Evolutionary conservation across 2,888 invertebrate genomes (phyloP).

Genomic region (Ischnura elegans): DNA sequence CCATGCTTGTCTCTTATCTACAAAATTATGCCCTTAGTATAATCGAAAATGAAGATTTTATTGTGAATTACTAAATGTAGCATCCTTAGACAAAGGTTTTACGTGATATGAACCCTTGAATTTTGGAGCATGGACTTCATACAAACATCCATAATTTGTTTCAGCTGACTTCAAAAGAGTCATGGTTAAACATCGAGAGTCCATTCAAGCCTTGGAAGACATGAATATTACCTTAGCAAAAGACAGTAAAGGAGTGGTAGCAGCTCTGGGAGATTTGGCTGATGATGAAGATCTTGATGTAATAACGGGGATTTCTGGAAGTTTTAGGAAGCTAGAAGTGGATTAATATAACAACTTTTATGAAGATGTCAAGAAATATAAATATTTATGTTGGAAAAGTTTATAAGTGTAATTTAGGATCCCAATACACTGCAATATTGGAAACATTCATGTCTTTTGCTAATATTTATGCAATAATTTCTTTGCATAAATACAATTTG

Average conservation of each 20-base stretch:
- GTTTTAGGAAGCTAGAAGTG: slow-evolving; percentile 72
- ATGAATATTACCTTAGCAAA: slow-evolving; percentile 74
- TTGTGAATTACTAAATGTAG: not conserved
- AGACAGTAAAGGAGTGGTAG: slow-evolving; percentile 71
- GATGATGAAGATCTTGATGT: slow-evolving; percentile 72
- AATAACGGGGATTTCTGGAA: slow-evolving; percentile 71
- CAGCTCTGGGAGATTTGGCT: slow-evolving; percentile 71
- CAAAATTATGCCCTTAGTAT: not conserved
- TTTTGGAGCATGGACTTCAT: not conserved
- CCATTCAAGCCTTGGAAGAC: slow-evolving; percentile 75
- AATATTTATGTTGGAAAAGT: too few relatives aligned
- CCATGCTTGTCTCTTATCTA: too few relatives aligned
- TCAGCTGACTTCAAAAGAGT: slow-evolving; percentile 75
- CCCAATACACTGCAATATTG: not conserved
- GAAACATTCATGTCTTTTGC: not conserved
- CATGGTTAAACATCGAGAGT: slow-evolving; percentile 73
- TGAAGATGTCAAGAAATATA: not conserved
- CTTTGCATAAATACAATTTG: not conserved
- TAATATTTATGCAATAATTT: not conserved
- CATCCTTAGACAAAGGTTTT: too few relatives aligned
- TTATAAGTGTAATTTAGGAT: too few relatives aligned
- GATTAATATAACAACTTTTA: slow-evolving; percentile 68
- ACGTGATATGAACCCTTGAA: not conserved
- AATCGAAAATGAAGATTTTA: not conserved
- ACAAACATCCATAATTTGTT: slow-evolving; percentile 67